Percentiles rank a stretch among this genome's conserved stretches.
These are phyloP conservation scores for Girardia tigrina DNA, from an alignment of 2,888 invertebrate species.

Conservation along the genomic window DNA sequence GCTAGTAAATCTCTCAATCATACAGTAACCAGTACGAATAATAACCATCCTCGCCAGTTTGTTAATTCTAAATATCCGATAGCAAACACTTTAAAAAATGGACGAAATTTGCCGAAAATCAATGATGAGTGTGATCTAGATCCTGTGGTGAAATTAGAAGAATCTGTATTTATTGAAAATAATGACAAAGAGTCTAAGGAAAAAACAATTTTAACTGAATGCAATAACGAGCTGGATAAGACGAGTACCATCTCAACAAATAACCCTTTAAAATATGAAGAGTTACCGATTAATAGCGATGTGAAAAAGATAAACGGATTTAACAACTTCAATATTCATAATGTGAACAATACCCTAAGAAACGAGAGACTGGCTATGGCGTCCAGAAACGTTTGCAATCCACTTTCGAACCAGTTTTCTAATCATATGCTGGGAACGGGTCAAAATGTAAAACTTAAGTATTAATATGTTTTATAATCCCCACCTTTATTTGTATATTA, in stretches of 20 bases:
- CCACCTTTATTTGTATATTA: too few relatives aligned
- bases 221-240: neutral
- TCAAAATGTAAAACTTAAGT: neutral
- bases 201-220: neutral
- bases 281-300: neutral
- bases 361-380: constrained; percentile 15
- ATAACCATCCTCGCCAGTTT: constrained; percentile 3
- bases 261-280: neutral
- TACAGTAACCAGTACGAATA: neutral
- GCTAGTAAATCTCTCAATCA: neutral
- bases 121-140: neutral
- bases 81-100: neutral
- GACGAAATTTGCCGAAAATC: neutral
- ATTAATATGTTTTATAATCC: neutral
- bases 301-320: constrained; percentile 3
- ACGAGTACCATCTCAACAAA: neutral
- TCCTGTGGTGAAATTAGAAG: neutral
- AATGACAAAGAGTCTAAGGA: neutral
- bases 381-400: constrained; percentile 9
- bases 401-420: constrained; percentile 7
- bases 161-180: neutral
- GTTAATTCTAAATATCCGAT: constrained; percentile 10
- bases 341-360: neutral
- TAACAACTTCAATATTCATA: neutral
- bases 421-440: constrained; percentile 12